Percentiles rank a stretch among this genome's conserved stretches.
These are phyloP conservation scores for Etheostoma spectabile DNA, from an alignment of 2,113 vertebrate species.

Conservation along the genomic window DNA sequence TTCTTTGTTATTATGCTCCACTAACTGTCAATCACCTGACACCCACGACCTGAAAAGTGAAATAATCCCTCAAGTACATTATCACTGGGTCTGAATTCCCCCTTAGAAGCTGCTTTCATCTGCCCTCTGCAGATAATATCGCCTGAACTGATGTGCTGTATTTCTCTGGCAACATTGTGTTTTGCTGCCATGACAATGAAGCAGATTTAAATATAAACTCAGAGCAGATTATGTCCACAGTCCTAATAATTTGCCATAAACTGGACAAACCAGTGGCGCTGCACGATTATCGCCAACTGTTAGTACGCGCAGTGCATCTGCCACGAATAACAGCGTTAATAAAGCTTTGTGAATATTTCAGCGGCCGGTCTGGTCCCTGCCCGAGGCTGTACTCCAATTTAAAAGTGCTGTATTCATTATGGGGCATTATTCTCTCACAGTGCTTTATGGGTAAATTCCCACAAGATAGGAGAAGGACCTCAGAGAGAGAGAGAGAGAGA, in stretches of 20 bases:
- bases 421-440: slow-evolving; percentile 50
- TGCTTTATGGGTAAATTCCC: slow-evolving; percentile 66
- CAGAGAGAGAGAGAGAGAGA: slow-evolving; percentile 4
- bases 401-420: slow-evolving; percentile 65
- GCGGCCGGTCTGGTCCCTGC: slow-evolving; percentile 64
- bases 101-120: not conserved
- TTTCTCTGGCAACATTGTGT: not conserved
- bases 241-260: slow-evolving; percentile 46
- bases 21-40: slow-evolving; percentile 62
- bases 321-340: slow-evolving; percentile 66
- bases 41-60: slow-evolving; percentile 17
- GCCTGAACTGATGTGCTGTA: not conserved
- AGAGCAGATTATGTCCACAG: slow-evolving; percentile 10
- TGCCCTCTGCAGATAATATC: not conserved
- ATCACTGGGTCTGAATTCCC: not conserved
- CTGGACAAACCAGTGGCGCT: slow-evolving; percentile 30
- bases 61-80: slow-evolving; percentile 35
- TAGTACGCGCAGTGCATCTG: slow-evolving; percentile 51
- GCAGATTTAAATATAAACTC: slow-evolving; percentile 33
- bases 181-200: not conserved
- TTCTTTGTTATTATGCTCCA: slow-evolving; percentile 45
- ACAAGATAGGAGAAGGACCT: slow-evolving; percentile 21
- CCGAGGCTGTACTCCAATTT: slow-evolving; percentile 62
- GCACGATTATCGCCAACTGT: slow-evolving; percentile 58
- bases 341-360: slow-evolving; percentile 80